Conservation (phyloP, 2,113 vertebrate species). For the Spilogale gracilis region DNA sequence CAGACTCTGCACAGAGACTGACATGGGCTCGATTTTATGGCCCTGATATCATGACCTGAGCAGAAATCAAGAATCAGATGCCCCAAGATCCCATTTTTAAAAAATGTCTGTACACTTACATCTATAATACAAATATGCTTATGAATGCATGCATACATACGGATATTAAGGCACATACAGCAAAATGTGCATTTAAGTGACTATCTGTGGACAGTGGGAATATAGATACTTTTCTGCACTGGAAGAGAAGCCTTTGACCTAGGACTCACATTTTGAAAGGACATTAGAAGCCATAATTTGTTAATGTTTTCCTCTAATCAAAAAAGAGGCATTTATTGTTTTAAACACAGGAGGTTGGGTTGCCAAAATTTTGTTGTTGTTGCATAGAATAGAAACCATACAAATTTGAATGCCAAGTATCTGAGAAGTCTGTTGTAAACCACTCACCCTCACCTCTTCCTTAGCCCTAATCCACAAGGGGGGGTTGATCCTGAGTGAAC, state of each 20-base stretch:
- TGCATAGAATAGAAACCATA: background rate
- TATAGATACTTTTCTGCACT: background rate
- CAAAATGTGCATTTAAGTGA: background rate
- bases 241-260: background rate
- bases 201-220: background rate
- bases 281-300: background rate
- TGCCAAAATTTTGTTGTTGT: background rate
- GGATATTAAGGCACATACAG: background rate
- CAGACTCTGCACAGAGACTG: background rate
- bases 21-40: rapidly evolving
- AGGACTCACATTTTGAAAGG: background rate
- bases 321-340: background rate
- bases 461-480: rapidly evolving
- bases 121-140: background rate
- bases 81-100: background rate
- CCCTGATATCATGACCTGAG: background rate
- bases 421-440: background rate
- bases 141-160: background rate
- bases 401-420: background rate
- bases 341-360: background rate
- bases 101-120: background rate
- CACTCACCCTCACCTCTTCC: background rate
- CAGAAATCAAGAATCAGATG: background rate
- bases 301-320: background rate
- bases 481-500: background rate